Evolutionary conservation across 2,888 invertebrate genomes (phyloP).

Genomic region (Drosophila maculinotata): DNA sequence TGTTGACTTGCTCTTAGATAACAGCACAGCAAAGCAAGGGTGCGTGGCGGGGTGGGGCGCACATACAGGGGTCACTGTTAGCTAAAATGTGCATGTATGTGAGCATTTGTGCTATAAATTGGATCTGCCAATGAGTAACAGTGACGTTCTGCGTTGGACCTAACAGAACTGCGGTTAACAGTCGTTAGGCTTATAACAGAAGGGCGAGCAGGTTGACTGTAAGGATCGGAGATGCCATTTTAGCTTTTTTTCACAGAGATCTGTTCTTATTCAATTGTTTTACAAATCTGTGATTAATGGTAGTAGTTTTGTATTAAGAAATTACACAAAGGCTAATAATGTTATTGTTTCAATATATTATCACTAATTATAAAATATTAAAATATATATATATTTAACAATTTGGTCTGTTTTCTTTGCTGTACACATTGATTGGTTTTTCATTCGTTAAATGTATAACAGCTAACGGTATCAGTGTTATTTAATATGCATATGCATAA

Average conservation of each 20-base stretch:
- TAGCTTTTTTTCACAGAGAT: no score
- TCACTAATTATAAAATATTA: no score
- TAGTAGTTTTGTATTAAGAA: no score
- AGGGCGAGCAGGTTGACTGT: no score
- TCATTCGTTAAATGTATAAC: not conserved
- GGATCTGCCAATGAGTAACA: not conserved
- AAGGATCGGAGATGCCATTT: no score
- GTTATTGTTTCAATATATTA: no score
- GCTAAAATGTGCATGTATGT: not conserved
- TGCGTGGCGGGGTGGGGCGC: conserved; percentile 3
- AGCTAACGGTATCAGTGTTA: conserved; percentile 13
- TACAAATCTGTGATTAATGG: no score
- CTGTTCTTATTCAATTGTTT: no score
- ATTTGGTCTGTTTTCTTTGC: no score
- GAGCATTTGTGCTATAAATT: not conserved
- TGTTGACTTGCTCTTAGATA: conserved; percentile 50
- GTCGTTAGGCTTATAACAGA: not conserved
- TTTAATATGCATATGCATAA: conserved; percentile 10
- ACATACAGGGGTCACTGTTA: conserved; percentile 31
- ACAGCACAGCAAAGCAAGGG: conserved; percentile 41
- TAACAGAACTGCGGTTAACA: not conserved
- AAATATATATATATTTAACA: no score
- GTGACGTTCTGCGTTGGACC: not conserved
- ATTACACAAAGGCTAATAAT: no score
- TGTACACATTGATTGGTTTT: no score